Percentiles rank a stretch among this genome's conserved stretches.
These are phyloP conservation scores for Drosophila sordidula DNA, from an alignment of 2,888 invertebrate species.

Conservation along the genomic window DNA sequence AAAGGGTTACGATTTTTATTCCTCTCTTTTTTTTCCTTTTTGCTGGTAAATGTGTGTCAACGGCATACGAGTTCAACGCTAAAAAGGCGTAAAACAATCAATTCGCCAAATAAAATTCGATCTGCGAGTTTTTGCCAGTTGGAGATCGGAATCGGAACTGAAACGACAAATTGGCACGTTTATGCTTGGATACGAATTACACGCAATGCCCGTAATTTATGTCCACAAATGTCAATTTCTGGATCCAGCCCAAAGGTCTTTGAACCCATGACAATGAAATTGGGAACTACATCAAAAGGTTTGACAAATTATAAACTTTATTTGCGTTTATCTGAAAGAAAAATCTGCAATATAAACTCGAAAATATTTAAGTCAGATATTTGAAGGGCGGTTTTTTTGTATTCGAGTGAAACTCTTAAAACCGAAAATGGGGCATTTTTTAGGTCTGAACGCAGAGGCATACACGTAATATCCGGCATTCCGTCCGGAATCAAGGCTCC, in stretches of 20 bases:
- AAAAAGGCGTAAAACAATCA: conserved; percentile 81
- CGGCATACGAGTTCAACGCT: conserved; percentile 38
- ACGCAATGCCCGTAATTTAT: conserved; percentile 46
- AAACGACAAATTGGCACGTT: conserved; percentile 66
- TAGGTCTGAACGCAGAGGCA: background rate
- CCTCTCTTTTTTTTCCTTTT: conserved; percentile 16
- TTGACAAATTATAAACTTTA: too few species aligned
- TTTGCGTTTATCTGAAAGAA: too few species aligned
- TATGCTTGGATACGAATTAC: conserved; percentile 53
- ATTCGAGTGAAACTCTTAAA: background rate
- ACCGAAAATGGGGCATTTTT: too few species aligned
- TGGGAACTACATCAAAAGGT: background rate
- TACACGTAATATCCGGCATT: conserved; percentile 12
- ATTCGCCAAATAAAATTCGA: conserved; percentile 77
- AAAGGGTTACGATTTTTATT: conserved; percentile 56
- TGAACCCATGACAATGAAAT: background rate
- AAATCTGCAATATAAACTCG: background rate
- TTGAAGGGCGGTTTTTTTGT: background rate
- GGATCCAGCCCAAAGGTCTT: background rate
- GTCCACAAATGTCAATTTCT: conserved; percentile 31
- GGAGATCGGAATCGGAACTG: conserved; percentile 31
- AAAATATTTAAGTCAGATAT: background rate
- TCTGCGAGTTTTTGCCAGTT: conserved; percentile 57
- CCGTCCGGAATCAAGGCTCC: conserved; percentile 17
- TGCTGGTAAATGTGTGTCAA: conserved; percentile 61